phyloP scores from a whole-genome alignment of 2,888 invertebrate genomes.

The Vandiemenella viatica region DNA sequence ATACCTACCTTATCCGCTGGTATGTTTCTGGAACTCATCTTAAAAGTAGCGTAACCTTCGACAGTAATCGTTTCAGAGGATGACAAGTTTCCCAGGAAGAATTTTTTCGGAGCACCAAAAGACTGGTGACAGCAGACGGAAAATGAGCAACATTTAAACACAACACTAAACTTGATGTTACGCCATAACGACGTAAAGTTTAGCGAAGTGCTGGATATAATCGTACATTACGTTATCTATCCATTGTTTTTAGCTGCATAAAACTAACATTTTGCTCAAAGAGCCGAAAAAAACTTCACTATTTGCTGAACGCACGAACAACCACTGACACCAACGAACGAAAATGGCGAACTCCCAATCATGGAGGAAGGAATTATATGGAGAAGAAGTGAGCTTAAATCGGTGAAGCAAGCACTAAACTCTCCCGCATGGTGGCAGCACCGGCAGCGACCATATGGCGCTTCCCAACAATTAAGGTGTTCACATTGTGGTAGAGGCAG shows the following conservation, averaged over 20 bases:
- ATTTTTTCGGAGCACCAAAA: slow-evolving; percentile 16
- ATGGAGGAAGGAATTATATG: too few relatives aligned
- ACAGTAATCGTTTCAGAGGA: slow-evolving; percentile 12
- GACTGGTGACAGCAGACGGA: slow-evolving; percentile 18
- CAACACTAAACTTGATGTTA: slow-evolving; percentile 15
- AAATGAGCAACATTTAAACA: slow-evolving; percentile 16
- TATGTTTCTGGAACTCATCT: slow-evolving; percentile 63
- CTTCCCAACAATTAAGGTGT: too few relatives aligned
- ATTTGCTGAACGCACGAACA: slow-evolving; percentile 3
- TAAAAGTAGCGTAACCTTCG: slow-evolving; percentile 7
- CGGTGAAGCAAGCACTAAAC: too few relatives aligned
- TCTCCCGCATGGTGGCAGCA: too few relatives aligned
- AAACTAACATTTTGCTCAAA: slow-evolving; percentile 8
- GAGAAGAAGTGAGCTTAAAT: too few relatives aligned
- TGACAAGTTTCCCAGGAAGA: slow-evolving; percentile 16
- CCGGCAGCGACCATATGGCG: too few relatives aligned
- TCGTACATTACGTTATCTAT: slow-evolving; percentile 14
- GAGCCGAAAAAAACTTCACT: slow-evolving; percentile 3
- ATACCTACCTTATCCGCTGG: slow-evolving; percentile 64
- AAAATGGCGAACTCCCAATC: slow-evolving; percentile 17
- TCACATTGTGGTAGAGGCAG: too few relatives aligned
- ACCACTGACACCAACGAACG: slow-evolving; percentile 12
- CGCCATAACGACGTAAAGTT: slow-evolving; percentile 15
- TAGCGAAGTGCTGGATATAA: slow-evolving; percentile 9
- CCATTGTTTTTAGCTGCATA: slow-evolving; percentile 13